A percentile compares a stretch with the other conserved stretches of the same genome.
phyloP scores from a whole-genome alignment of 2,888 invertebrate genomes.

The Clanis bilineata region DNA sequence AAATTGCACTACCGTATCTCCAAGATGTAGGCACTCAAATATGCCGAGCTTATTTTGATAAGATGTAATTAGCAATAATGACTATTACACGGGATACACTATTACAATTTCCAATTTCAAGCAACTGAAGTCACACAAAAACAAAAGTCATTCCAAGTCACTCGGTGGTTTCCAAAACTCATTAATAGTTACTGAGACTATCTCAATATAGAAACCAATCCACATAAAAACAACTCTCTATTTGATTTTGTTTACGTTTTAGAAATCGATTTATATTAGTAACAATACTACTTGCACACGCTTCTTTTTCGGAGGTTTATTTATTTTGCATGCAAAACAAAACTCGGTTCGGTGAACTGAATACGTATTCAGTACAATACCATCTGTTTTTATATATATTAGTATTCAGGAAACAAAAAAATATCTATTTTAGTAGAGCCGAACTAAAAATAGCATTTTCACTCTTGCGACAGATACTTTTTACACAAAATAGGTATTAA shows the following conservation, averaged over 20 bases:
- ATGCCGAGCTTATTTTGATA: too few species aligned
- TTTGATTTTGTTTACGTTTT: not conserved
- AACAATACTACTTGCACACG: not conserved
- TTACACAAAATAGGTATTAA: not conserved
- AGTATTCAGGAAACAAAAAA: not conserved
- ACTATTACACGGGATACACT: too few species aligned
- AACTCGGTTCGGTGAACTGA: slow-evolving; percentile 16
- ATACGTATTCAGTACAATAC: slow-evolving; percentile 22
- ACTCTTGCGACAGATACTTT: not conserved
- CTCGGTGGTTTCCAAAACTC: not conserved
- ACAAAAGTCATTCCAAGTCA: too few species aligned
- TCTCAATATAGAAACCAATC: not conserved
- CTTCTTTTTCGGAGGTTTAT: not conserved
- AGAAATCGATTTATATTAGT: not conserved
- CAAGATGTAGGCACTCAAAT: too few species aligned
- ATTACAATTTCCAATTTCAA: too few species aligned
- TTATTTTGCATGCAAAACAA: slow-evolving; percentile 31
- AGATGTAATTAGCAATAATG: too few species aligned
- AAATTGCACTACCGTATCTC: too few species aligned
- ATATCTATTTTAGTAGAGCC: not conserved
- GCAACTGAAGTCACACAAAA: too few species aligned
- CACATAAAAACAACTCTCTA: not conserved
- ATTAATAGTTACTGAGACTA: not conserved
- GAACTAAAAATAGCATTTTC: not conserved
- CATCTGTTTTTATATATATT: slow-evolving; percentile 16